These are phyloP conservation scores for Fistularia tabacaria DNA, from an alignment of 2,797 vertebrate genomes.

Conservation along the genomic window DNA sequence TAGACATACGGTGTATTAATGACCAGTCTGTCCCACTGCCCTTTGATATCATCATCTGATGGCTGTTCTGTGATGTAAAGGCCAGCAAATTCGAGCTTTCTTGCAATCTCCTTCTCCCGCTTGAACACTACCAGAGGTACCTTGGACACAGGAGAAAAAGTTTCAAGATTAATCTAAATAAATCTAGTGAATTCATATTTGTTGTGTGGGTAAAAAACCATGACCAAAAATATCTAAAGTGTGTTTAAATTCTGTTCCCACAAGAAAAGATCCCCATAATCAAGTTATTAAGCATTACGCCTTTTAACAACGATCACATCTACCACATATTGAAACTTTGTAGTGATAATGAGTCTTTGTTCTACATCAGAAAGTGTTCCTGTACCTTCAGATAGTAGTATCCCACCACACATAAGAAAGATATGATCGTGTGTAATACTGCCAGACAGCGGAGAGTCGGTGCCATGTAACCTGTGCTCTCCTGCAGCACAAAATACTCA, in stretches of 20 bases:
- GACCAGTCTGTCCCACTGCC: constrained; percentile 97
- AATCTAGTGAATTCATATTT: neutral
- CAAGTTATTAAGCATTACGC: too few species aligned
- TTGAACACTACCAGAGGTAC: constrained; percentile 98
- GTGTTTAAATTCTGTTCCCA: too few species aligned
- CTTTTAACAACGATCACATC: too few species aligned
- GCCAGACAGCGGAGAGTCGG: constrained; percentile 89
- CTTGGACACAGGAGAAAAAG: constrained; percentile 59
- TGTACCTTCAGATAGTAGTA: constrained; percentile 95
- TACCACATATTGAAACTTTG: neutral
- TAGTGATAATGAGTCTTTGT: neutral
- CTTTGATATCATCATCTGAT: constrained; percentile 97
- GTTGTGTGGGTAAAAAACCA: neutral
- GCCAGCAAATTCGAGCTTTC: constrained; percentile 97
- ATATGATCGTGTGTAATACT: constrained; percentile 92
- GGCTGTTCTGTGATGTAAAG: constrained; percentile 98
- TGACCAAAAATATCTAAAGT: too few species aligned
- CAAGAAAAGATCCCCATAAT: too few species aligned
- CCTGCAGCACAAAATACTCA: constrained; percentile 96
- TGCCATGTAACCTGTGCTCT: constrained; percentile 98
- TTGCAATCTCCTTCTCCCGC: constrained; percentile 96
- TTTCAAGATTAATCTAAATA: neutral
- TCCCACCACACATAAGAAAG: constrained; percentile 94
- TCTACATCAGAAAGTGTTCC: neutral
- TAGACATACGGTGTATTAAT: constrained; percentile 96